phyloP scores from a whole-genome alignment of 2,888 invertebrate genomes.

The Temnothorax unifasciatus region DNA sequence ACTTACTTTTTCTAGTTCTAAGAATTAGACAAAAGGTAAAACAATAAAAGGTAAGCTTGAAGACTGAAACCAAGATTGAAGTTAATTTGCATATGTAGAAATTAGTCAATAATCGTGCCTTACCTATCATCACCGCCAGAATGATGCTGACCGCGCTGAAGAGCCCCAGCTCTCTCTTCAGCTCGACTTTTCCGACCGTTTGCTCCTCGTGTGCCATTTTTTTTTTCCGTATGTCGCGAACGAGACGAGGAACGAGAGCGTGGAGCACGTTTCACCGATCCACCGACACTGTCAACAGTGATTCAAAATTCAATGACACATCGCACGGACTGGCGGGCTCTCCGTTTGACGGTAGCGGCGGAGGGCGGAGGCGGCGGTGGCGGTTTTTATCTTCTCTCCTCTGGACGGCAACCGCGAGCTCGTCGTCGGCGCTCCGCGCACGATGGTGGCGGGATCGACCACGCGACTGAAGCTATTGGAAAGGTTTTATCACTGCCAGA shows the following conservation, averaged over 20 bases:
- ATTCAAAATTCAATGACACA: conserved; percentile 63
- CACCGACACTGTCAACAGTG: conserved; percentile 34
- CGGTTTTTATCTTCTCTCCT: conserved; percentile 34
- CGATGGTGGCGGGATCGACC: conserved; percentile 16
- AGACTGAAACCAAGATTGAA: too few relatives aligned
- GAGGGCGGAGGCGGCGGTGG: neutral
- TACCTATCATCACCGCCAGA: conserved; percentile 95
- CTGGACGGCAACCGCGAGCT: neutral
- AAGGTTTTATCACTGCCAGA: conserved; percentile 54
- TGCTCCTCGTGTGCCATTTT: conserved; percentile 64
- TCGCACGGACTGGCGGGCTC: conserved; percentile 24
- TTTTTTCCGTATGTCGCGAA: conserved; percentile 8
- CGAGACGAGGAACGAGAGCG: conserved; percentile 4
- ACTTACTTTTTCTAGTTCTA: too few relatives aligned
- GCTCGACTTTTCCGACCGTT: conserved; percentile 86
- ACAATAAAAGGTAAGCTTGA: too few relatives aligned
- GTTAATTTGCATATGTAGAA: too few relatives aligned
- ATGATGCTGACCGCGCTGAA: conserved; percentile 94
- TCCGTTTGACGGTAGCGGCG: neutral
- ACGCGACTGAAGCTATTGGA: conserved; percentile 25
- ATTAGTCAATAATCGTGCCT: conserved; percentile 23
- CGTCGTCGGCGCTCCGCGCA: neutral
- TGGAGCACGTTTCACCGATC: conserved; percentile 14
- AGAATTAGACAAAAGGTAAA: too few relatives aligned
- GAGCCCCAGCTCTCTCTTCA: conserved; percentile 92